Base-by-base conservation (phyloP, 64 coral and sea anemone species). In the Hydrozoanthus tunicans region DNA sequence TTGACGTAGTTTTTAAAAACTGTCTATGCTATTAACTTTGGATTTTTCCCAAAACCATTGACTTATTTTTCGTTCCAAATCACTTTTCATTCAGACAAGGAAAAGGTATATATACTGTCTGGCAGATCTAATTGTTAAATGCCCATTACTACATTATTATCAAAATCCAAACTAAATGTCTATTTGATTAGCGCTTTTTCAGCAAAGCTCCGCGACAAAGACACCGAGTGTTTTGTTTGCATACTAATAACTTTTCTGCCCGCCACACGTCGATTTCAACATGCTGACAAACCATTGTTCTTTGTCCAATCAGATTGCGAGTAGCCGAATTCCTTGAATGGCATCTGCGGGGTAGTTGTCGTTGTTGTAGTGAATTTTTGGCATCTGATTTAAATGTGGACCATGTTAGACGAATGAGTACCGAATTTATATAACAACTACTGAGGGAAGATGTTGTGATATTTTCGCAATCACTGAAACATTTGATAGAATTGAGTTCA, bases 281-380 rank as follows among this genome's bases (percentile, higher is more conserved):
- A 73, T 58, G 43, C 84, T 54, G 68, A 88, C 70, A 74, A 5
- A 9, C 56, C 51, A 88, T 88, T 88, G 84, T 88, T 88, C 60
- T 14, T 75, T 75, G 67, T 51, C 84, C 84, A 88, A 88, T 88
- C 84, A 88, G 7, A 70, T 58, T 59, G 55, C 57, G 84, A 88
- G 56, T 60, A 14, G 54, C 70, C 80, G 74, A 88, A 88, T 88
- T 88, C 84, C 68, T 88, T 88, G 84, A 88, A 88, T 75, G 84
- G 67, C 67, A 88, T 88, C 84, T 74, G 69, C 84, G 69, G 84
- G 84, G 84, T 88, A 74, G 68, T 70, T 88, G 73, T 61, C 68
- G 84, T 88, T 88, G 84, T 88, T 88, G 84, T 88, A 88, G 84
- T 88, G 84, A 88, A 88, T 88, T 88, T 88, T 88, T 88, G 84